A percentile compares a stretch with the other conserved stretches of the same genome.
Conservation (phyloP, 2,113 vertebrate species). For the Neogobius melanostomus region DNA sequence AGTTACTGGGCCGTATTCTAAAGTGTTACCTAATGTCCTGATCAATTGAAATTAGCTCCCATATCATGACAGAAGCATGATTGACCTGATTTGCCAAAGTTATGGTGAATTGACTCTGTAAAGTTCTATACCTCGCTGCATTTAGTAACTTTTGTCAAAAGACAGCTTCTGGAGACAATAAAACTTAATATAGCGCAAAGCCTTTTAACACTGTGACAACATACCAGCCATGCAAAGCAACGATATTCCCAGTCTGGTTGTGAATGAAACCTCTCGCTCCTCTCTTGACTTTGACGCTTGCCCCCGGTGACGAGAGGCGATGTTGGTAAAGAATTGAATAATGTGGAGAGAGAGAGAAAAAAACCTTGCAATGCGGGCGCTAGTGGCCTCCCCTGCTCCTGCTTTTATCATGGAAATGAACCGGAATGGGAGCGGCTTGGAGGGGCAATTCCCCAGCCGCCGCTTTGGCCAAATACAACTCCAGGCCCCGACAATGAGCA, state of each 20-base stretch:
- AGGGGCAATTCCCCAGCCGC: conserved; percentile 83
- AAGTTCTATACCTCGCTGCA: background rate
- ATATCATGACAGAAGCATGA: background rate
- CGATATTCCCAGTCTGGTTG: conserved; percentile 69
- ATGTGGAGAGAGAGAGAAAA: conserved; percentile 39
- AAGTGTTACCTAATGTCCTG: too few species aligned
- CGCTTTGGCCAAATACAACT: conserved; percentile 87
- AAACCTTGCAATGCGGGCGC: conserved; percentile 31
- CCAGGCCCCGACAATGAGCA: conserved; percentile 71
- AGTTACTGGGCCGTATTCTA: too few species aligned
- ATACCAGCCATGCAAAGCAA: conserved; percentile 13
- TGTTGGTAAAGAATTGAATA: conserved; percentile 73
- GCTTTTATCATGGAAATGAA: conserved; percentile 94
- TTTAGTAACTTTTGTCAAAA: background rate
- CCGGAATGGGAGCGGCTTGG: conserved; percentile 70
- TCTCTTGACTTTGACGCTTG: conserved; percentile 55
- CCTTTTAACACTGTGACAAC: background rate
- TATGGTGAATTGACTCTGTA: background rate
- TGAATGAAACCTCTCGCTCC: conserved; percentile 64
- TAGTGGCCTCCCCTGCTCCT: conserved; percentile 63
- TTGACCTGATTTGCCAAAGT: background rate
- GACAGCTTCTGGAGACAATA: background rate
- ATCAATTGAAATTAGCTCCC: background rate
- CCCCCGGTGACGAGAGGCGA: conserved; percentile 61
- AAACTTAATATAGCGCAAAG: background rate